These are phyloP conservation scores for Melolontha melolontha DNA, from an alignment of 2,888 invertebrate species.

Conservation along the genomic window DNA sequence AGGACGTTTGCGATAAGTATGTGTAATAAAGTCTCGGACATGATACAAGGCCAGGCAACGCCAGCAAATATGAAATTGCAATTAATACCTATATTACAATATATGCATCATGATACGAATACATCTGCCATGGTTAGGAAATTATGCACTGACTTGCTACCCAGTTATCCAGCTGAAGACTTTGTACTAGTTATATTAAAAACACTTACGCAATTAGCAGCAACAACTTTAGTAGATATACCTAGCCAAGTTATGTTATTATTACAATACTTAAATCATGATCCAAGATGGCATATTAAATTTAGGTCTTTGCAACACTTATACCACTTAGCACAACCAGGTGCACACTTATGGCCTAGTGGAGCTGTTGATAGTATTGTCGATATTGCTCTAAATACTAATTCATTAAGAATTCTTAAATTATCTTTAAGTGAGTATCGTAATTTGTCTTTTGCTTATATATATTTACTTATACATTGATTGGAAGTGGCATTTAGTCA, in stretches of 20 bases:
- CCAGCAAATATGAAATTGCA: slow-evolving; percentile 92
- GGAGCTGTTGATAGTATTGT: slow-evolving; percentile 64
- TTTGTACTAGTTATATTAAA: slow-evolving; percentile 86
- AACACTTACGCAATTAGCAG: slow-evolving; percentile 88
- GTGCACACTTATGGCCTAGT: slow-evolving; percentile 84
- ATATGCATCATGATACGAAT: slow-evolving; percentile 87
- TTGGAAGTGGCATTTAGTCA: too few relatives aligned
- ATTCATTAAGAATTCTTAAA: slow-evolving; percentile 58
- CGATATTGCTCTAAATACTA: slow-evolving; percentile 59
- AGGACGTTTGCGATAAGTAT: slow-evolving; percentile 96
- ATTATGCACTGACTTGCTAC: slow-evolving; percentile 78
- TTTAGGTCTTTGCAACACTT: slow-evolving; percentile 76
- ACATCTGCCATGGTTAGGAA: slow-evolving; percentile 77
- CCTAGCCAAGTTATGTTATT: slow-evolving; percentile 83
- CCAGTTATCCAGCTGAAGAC: slow-evolving; percentile 83
- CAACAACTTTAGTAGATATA: slow-evolving; percentile 90
- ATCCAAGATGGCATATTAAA: slow-evolving; percentile 79
- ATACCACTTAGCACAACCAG: slow-evolving; percentile 76
- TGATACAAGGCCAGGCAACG: slow-evolving; percentile 94
- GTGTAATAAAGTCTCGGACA: slow-evolving; percentile 94
- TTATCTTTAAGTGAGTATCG: slow-evolving; percentile 58
- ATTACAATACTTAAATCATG: slow-evolving; percentile 75
- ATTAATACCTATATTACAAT: slow-evolving; percentile 89
- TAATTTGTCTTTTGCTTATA: too few relatives aligned
- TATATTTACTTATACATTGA: not conserved